Evolutionary conservation across 2,888 invertebrate species (phyloP), one percentile per base, ranked within the genome.

Genomic region (Andrena bicolor): DNA sequence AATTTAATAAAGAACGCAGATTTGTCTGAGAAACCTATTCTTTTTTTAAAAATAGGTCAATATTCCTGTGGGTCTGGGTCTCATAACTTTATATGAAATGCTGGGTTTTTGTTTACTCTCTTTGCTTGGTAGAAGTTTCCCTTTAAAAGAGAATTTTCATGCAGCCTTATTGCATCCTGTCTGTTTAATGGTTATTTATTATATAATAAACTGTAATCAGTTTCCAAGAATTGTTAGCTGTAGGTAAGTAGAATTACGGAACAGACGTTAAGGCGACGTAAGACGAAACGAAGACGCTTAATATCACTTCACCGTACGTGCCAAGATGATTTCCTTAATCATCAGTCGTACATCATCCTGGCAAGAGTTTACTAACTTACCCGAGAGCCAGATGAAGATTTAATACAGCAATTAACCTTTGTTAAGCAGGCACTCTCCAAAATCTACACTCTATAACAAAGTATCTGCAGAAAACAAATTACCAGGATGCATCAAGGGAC

Each of bases 301-400:
- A 75, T 75, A 74, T 66, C 51, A 65, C 70, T 76, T 51, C 64
- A 8, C 30, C 4, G 10, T 61, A 51, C 51, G 28, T 6, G 13
- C 20, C 28, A 76, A 60, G 70, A 71, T 70, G 30, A 76, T 60
- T 70, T 80, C 64, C 80, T 76, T 76, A 70, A 61, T 69, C 49
- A 51, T 60, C 58, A 64, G 65, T 10, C 60, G 60, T 66, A 48
- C 56, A 74, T 63, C 63, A 35, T 41, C n/a, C 28, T 8, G 28
- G 53, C 32, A 3, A 16, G 56, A 65, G 75, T 75, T 79, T 48
- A 51, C 69, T 32, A 75, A 75, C 20, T 75, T 70, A 26, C 28
- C 26, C 64, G n/a, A 35, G 23, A 58, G n/a, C 32, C 58, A 23
- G 32, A 35, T 64, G 23, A 49, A 64, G 58, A 79, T 26, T 70